Conservation (phyloP, 2,888 invertebrate genomes). For the Strigamia transsilvanica region DNA sequence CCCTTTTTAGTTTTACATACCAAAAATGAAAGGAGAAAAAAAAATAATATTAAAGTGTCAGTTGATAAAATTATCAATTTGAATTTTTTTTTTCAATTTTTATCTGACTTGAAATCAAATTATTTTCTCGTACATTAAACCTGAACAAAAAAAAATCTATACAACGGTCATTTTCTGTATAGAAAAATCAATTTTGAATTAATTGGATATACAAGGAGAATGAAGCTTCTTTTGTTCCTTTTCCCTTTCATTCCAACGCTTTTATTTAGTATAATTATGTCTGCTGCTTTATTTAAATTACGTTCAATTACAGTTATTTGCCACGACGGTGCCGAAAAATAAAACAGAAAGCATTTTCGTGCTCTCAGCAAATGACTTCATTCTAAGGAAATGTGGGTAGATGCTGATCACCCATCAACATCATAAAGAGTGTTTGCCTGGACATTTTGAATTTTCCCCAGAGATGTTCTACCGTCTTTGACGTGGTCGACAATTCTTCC, state of each 20-base stretch:
- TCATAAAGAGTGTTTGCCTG: slow-evolving; percentile 42
- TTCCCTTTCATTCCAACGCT: background rate
- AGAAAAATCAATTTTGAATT: slow-evolving; percentile 5
- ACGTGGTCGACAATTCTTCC: slow-evolving; percentile 45
- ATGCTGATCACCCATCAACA: slow-evolving; percentile 33
- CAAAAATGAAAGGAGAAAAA: background rate
- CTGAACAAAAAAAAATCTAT: background rate
- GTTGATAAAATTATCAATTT: slow-evolving; percentile 11
- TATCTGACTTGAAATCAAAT: slow-evolving; percentile 23
- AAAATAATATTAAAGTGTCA: background rate
- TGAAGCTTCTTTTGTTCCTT: background rate
- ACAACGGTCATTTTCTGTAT: background rate
- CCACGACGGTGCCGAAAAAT: background rate
- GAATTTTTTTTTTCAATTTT: background rate
- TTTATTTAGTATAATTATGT: background rate
- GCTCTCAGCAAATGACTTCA: slow-evolving; percentile 27
- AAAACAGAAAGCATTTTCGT: slow-evolving; percentile 13
- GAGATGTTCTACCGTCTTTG: slow-evolving; percentile 15
- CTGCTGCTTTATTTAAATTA: slow-evolving; percentile 5
- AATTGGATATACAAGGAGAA: background rate
- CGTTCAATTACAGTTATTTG: slow-evolving; percentile 34
- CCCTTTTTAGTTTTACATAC: no score
- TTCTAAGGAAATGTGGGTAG: slow-evolving; percentile 31
- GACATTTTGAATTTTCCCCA: slow-evolving; percentile 41
- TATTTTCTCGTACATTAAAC: background rate